Conservation (phyloP, 2,113 vertebrate species). For the Redunca redunca region DNA sequence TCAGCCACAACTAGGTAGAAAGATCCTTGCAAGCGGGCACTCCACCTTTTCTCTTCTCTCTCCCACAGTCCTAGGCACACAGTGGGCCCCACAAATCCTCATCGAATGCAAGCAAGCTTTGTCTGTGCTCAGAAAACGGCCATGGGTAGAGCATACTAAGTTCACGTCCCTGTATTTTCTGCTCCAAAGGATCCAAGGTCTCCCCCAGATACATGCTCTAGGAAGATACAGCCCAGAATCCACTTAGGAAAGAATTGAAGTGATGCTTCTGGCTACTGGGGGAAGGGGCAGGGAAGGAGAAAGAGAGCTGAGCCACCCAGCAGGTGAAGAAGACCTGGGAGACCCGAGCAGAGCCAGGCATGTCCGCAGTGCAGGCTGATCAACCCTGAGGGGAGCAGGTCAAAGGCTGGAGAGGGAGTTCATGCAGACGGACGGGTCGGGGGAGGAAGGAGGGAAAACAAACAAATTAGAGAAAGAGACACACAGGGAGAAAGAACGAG, state of each 20-base stretch:
- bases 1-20: neutral
- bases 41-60: neutral
- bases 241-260: neutral
- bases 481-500: neutral
- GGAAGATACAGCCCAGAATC: neutral
- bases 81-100: neutral
- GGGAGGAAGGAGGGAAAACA: neutral
- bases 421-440: fast-evolving
- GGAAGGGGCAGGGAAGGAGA: neutral
- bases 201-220: neutral
- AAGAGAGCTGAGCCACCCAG: neutral
- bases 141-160: neutral
- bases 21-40: neutral
- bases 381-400: neutral
- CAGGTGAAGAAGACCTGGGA: neutral
- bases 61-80: neutral
- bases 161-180: neutral
- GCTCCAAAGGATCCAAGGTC: neutral
- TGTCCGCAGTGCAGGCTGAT: fast-evolving
- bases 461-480: neutral
- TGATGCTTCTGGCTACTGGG: neutral
- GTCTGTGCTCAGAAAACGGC: neutral
- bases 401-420: neutral
- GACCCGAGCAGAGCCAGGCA: neutral
- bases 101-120: neutral